phyloP scores from a whole-genome alignment of 2,888 invertebrate species.

The Leistus spinibarbis region DNA sequence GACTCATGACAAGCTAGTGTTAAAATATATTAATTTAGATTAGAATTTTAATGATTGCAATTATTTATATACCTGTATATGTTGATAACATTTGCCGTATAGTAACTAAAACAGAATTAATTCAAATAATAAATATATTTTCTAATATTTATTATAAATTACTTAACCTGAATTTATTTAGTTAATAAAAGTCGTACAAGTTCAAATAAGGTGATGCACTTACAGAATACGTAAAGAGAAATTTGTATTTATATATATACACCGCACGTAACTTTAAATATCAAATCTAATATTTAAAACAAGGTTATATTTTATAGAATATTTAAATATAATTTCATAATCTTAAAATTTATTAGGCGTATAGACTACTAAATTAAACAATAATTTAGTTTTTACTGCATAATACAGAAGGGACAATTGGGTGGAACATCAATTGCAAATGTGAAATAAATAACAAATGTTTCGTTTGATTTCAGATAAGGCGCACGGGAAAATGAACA shows the following conservation, averaged over 20 bases:
- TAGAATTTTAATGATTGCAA: too few relatives aligned
- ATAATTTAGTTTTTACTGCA: too few relatives aligned
- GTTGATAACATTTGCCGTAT: too few relatives aligned
- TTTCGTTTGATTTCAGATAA: constrained; percentile 53
- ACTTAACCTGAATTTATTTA: background rate
- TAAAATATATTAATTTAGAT: too few relatives aligned
- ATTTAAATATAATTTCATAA: background rate
- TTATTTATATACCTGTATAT: too few relatives aligned
- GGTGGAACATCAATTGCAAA: too few relatives aligned
- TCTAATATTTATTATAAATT: background rate
- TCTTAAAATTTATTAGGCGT: too few relatives aligned
- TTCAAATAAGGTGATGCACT: background rate
- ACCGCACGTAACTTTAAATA: background rate
- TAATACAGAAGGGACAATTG: background rate
- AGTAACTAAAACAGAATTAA: too few relatives aligned
- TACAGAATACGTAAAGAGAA: background rate
- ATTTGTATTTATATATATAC: background rate
- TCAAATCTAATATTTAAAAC: background rate
- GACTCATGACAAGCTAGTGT: too few relatives aligned
- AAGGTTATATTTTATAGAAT: background rate
- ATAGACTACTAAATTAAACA: too few relatives aligned
- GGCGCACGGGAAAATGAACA: constrained; percentile 53
- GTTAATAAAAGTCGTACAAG: background rate
- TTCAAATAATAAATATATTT: background rate
- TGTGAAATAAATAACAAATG: background rate